Percentiles rank a stretch among this genome's conserved stretches.
Conservation (phyloP, 2,888 invertebrate species). For the Limnephilus rhombicus region DNA sequence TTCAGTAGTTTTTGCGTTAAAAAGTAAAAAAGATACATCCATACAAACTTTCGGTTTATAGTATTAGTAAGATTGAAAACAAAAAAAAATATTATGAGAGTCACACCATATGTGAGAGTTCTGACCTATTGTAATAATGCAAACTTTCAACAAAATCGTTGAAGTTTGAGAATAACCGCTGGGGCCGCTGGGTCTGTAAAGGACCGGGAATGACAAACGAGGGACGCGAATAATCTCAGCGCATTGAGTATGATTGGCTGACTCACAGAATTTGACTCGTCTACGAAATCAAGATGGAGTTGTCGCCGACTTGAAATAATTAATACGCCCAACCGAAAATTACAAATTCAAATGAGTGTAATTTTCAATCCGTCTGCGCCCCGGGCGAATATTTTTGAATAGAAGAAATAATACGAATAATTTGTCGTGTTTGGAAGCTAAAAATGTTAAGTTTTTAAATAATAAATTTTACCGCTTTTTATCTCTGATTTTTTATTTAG, state of each 20-base stretch:
- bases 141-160: background rate
- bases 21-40: too few relatives aligned
- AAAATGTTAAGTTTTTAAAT: background rate
- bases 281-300: slow-evolving; percentile 45
- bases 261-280: slow-evolving; percentile 20
- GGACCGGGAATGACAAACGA: slow-evolving; percentile 25
- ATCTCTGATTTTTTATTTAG: background rate
- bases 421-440: background rate
- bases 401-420: background rate
- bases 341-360: slow-evolving; percentile 59
- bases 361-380: slow-evolving; percentile 49
- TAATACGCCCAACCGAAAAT: slow-evolving; percentile 50
- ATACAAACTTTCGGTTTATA: too few relatives aligned
- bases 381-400: slow-evolving; percentile 31
- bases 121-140: background rate
- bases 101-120: background rate
- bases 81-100: too few relatives aligned
- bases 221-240: slow-evolving; percentile 32
- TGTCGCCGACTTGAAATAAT: slow-evolving; percentile 43
- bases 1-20: too few relatives aligned
- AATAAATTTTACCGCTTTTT: background rate
- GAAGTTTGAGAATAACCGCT: slow-evolving; percentile 13
- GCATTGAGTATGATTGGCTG: slow-evolving; percentile 41
- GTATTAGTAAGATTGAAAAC: too few relatives aligned
- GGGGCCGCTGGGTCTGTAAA: background rate